phyloP scores from a whole-genome alignment of 35 echinoderm and acorn worm species.

The Diadema setosum region DNA sequence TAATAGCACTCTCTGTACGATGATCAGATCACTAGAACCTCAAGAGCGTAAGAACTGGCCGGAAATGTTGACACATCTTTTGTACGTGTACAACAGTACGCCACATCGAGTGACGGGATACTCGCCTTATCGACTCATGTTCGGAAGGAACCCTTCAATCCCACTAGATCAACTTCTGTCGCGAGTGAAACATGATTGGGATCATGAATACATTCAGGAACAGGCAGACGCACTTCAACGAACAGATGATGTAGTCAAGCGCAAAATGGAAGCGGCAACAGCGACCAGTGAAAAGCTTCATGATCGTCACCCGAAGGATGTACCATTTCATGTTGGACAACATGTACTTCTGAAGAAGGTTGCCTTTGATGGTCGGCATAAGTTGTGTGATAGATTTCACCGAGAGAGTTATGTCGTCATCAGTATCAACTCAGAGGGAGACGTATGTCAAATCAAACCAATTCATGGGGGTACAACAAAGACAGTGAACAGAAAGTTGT shows the following conservation, averaged over 20 bases:
- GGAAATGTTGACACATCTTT: not conserved
- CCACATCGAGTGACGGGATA: not conserved
- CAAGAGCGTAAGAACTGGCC: not conserved
- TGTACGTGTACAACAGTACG: conserved; percentile 38
- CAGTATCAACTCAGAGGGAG: not conserved
- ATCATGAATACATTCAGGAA: not conserved
- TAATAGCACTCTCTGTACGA: conserved; percentile 23
- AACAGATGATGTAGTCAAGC: not conserved
- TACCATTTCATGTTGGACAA: not conserved
- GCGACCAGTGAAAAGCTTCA: not conserved
- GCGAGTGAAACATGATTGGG: not conserved
- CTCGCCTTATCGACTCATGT: not conserved
- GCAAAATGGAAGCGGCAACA: not conserved
- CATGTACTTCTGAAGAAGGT: conserved; percentile 13
- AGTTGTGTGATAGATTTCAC: not conserved
- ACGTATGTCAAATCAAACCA: not conserved
- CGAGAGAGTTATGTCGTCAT: not conserved
- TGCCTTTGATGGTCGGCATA: not conserved
- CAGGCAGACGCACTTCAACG: not conserved
- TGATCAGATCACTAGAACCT: conserved; percentile 11
- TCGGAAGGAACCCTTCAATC: conserved; percentile 11
- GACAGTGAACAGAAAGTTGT: not conserved
- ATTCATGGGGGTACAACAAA: not conserved
- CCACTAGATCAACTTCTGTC: conserved; percentile 1
- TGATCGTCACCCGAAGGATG: not conserved